Evolutionary conservation across 2,888 invertebrate species (phyloP), one percentile per base, ranked within the genome.

Genomic region (Camptogramma bilineatum): DNA sequence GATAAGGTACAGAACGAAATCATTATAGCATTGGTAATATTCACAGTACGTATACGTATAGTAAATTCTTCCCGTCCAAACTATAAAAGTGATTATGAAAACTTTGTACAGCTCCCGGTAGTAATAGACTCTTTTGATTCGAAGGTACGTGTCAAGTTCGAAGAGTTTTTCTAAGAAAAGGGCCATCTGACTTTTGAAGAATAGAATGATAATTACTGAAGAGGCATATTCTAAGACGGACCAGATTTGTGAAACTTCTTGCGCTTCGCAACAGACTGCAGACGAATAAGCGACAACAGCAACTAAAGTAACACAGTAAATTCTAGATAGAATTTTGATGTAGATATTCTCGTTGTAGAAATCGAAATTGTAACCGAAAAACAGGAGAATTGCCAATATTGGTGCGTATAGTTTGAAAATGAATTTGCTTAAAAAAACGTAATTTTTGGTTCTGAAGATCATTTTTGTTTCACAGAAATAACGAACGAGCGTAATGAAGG

Each of bases 281-380:
- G 84, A 83, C 0, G 85, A 72, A 0, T 77, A 81, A 0, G 78
- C 66, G 0, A 82, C 72, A 0, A 82, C 5, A 0, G 54, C 28
- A 0, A 86, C 75, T 0, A 91, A 71, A 53, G 62, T 54, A 0
- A 82, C n/a, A 19, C 84, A 83, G 46, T 90, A 91, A 0, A 81
- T 2, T 52, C 75, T 81, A 0, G 78, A 68, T 0, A 74, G 8
- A 2, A 74, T 39, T 63, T 74, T 80, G 0, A 76, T 65, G 13
- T 75, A 48, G 0, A 73, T 51, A 7, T 73, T 81, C 4, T 75
- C 68, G 54, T 79, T 80, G 56, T 81, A 85, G 8, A 82, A 73
- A 62, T 82, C 81, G 7, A 85, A 88, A 72, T 91, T 84, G 59
- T 83, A 90, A 0, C 91, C 91, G 63, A 84, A 86, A 0, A 88